These are phyloP conservation scores for Drosophila algonquin DNA, from an alignment of 2,888 invertebrate genomes.

Conservation along the genomic window DNA sequence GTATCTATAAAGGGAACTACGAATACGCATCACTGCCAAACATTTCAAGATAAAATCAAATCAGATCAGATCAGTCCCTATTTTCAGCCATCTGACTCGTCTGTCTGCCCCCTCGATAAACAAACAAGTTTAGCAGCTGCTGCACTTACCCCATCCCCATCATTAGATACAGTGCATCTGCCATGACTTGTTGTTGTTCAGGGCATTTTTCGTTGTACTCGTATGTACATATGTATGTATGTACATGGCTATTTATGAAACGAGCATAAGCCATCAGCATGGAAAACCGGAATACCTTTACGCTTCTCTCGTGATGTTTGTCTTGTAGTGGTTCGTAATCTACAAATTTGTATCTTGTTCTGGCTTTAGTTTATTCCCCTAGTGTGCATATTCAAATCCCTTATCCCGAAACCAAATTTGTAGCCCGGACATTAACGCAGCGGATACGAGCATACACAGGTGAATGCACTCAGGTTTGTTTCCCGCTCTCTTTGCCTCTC, in stretches of 20 bases:
- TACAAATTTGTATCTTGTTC: conserved; percentile 44
- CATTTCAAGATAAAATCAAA: conserved; percentile 15
- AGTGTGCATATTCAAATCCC: conserved; percentile 3
- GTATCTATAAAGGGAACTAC: not conserved
- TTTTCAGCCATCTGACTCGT: conserved; percentile 14
- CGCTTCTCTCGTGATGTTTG: conserved; percentile 15
- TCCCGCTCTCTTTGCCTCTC: too few species aligned
- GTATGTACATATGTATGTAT: not conserved
- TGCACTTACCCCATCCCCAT: conserved; percentile 1
- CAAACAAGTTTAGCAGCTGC: conserved; percentile 35
- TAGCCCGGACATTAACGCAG: too few species aligned
- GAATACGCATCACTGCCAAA: conserved; percentile 10
- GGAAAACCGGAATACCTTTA: not conserved
- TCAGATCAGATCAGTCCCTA: conserved; percentile 10
- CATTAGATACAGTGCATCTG: conserved; percentile 25
- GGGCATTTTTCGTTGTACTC: not conserved
- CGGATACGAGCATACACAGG: not conserved
- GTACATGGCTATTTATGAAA: conserved; percentile 24
- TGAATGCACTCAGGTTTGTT: not conserved
- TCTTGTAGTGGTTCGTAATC: conserved; percentile 37
- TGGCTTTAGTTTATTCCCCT: not conserved
- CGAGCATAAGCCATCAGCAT: conserved; percentile 7
- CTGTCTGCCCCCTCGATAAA: conserved; percentile 20
- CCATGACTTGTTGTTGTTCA: conserved; percentile 19
- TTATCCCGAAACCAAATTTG: not conserved